phyloP scores from a whole-genome alignment of 2,113 vertebrate genomes.

The Triplophysa dalaica region DNA sequence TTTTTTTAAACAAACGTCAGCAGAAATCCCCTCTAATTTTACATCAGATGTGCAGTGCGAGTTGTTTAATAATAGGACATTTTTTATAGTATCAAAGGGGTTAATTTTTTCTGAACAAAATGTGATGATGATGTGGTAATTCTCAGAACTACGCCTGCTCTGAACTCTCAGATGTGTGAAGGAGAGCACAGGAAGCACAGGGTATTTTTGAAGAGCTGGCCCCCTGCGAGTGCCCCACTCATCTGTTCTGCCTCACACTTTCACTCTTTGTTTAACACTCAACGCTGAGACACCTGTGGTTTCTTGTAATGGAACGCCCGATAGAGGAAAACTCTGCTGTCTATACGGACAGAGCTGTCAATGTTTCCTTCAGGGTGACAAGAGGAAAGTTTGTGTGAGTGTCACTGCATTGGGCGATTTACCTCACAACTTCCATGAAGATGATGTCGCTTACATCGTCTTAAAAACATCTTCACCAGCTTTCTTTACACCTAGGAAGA shows the following conservation, averaged over 20 bases:
- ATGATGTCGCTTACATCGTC: background rate
- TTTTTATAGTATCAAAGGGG: background rate
- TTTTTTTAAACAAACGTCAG: no score
- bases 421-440: conserved; percentile 3
- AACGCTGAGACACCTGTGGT: background rate
- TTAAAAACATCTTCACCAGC: background rate
- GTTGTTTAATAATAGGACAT: background rate
- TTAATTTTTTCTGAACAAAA: background rate
- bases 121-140: background rate
- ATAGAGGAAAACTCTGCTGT: background rate
- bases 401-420: background rate
- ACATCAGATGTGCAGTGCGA: background rate
- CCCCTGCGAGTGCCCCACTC: background rate
- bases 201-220: conserved; percentile 16
- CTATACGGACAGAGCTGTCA: background rate
- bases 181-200: conserved; percentile 5
- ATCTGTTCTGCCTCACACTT: background rate
- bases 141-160: conserved; percentile 16
- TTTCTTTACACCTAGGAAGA: background rate
- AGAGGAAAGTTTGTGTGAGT: background rate
- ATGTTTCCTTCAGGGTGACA: background rate
- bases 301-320: conserved; percentile 42
- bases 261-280: conserved; percentile 1
- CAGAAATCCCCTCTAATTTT: no score
- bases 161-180: conserved; percentile 27